Evolutionary conservation across 2,797 vertebrate genomes (phyloP).

Genomic region (Argentina silus): DNA sequence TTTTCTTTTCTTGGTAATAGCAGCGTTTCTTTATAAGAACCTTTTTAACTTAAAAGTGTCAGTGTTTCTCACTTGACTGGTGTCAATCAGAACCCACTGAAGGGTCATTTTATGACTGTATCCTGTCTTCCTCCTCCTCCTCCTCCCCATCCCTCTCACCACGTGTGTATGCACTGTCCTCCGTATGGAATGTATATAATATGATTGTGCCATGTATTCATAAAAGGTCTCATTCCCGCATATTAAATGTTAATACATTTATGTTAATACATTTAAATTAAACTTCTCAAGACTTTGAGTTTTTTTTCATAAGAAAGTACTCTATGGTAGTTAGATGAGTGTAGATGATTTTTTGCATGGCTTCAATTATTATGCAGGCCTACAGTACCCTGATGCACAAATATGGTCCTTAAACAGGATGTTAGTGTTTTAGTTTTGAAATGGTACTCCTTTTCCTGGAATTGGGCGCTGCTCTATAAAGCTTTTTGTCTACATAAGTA

Average conservation of each 20-base stretch:
- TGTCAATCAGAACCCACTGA: constrained; percentile 58
- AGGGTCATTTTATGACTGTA: constrained; percentile 78
- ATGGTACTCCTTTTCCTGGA: constrained; percentile 12
- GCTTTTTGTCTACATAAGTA: neutral
- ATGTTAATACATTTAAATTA: constrained; percentile 85
- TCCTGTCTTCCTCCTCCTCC: constrained; percentile 56
- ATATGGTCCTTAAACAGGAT: too few relatives aligned
- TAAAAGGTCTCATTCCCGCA: constrained; percentile 82
- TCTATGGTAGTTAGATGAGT: too few relatives aligned
- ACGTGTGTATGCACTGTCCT: constrained; percentile 77
- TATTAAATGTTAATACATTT: constrained; percentile 79
- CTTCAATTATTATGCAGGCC: too few relatives aligned
- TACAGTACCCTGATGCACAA: too few relatives aligned
- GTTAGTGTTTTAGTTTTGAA: constrained; percentile 14
- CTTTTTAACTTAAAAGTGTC: constrained; percentile 83
- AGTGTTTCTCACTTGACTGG: constrained; percentile 75
- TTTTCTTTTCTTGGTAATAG: constrained; percentile 76
- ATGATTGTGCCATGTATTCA: constrained; percentile 91
- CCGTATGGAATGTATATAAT: constrained; percentile 87
- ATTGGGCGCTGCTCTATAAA: neutral
- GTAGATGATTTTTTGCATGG: too few relatives aligned
- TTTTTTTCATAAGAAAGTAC: neutral
- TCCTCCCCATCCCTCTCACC: constrained; percentile 65
- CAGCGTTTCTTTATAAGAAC: constrained; percentile 83
- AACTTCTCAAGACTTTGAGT: constrained; percentile 18